Evolutionary conservation across 2,888 invertebrate genomes (phyloP), one percentile per base, ranked within the genome.

Genomic region (Cryptosula pallasiana): DNA sequence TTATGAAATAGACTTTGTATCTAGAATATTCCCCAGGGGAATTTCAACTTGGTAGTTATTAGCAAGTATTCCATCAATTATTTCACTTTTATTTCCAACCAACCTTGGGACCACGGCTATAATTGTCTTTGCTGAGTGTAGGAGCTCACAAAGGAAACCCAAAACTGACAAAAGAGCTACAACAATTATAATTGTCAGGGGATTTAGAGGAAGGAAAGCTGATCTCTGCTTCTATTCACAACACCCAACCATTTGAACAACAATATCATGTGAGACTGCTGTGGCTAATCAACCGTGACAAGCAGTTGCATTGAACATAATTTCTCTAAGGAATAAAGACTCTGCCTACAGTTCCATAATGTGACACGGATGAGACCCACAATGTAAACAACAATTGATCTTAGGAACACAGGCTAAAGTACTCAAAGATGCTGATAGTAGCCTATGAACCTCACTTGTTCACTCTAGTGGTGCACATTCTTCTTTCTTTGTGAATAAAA

Each of bases 121-220:
- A 63, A 63, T 63, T 34, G 27, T 63, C 63, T 63, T 63, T n/a
- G 3, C 20, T 34, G 63, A 63, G 27, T 32, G 32, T 27, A 63
- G 63, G 29, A 9, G 5, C 13, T 25, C 63, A 63, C 63, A 63
- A 63, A 63, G 63, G 25, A 63, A 16, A 63, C 63, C 63, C 63
- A 34, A 32, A 63, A 25, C 27, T 63, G 20, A 63, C 63, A 63
- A 63, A 63, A 63, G 63, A 27, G 63, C 63, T 29, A 34, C 27
- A 20, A 63, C 13, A 20, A 25, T 20, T 63, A 27, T 57, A n/a
- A 63, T 9, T 63, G 27, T 27, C 63, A 29, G n/a, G 63, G 63
- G 63, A 63, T 9, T 63, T 32, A 27, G 3, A 63, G 63, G 63
- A 63, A 63, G 63, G 63, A 63, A 63, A 63, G 32, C n/a, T 32